phyloP scores from a whole-genome alignment of 2,888 invertebrate species.

The Ethmia dodecea region DNA sequence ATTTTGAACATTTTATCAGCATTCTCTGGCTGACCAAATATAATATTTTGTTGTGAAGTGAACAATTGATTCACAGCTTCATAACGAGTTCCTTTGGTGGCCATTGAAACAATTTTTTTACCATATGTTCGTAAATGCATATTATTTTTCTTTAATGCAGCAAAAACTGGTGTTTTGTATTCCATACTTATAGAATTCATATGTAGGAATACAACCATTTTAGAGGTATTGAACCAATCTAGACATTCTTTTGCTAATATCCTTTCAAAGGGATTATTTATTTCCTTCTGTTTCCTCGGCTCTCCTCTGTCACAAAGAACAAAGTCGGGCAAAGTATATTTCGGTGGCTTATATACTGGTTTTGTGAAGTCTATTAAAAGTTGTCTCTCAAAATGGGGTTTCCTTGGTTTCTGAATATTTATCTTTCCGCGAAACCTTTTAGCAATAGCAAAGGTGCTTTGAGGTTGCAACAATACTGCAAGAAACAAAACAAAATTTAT shows the following conservation, averaged over 20 bases:
- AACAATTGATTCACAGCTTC: constrained; percentile 81
- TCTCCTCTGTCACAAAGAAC: constrained; percentile 71
- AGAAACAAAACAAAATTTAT: constrained; percentile 14
- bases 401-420: constrained; percentile 85
- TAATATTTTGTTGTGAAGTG: constrained; percentile 79
- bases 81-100: constrained; percentile 82
- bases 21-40: constrained; percentile 84
- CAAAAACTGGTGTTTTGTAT: constrained; percentile 80
- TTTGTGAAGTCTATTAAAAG: constrained; percentile 80
- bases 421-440: constrained; percentile 86
- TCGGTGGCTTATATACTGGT: constrained; percentile 76
- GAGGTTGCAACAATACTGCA: constrained; percentile 61
- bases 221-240: constrained; percentile 83
- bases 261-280: constrained; percentile 83
- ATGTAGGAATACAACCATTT: constrained; percentile 85
- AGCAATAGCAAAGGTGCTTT: constrained; percentile 66
- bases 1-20: constrained; percentile 80
- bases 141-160: constrained; percentile 79
- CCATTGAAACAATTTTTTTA: constrained; percentile 79
- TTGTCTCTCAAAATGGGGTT: constrained; percentile 83
- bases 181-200: constrained; percentile 82
- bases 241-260: constrained; percentile 85
- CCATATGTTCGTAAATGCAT: constrained; percentile 84
- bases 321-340: constrained; percentile 56
- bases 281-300: constrained; percentile 29